Evolutionary conservation across 2,888 invertebrate genomes (phyloP).

Genomic region (Andrena praecox): DNA sequence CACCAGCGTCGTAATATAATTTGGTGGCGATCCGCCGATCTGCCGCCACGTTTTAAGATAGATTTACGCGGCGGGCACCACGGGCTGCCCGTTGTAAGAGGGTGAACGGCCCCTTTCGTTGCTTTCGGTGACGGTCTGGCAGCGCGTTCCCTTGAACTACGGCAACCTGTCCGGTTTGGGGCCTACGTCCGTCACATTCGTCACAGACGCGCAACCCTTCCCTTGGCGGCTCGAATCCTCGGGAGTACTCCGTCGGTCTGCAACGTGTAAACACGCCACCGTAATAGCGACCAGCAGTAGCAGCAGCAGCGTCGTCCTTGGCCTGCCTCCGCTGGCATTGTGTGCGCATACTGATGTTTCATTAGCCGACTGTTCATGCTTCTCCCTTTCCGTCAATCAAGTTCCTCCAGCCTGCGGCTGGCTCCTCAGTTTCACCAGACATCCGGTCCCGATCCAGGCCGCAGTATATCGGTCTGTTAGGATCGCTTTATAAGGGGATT

Average conservation of each 20-base stretch:
- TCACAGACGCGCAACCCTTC: slow-evolving; percentile 52
- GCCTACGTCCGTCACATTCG: slow-evolving; percentile 64
- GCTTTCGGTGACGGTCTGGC: slow-evolving; percentile 18
- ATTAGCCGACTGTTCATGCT: slow-evolving; percentile 82
- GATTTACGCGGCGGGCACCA: slow-evolving; percentile 21
- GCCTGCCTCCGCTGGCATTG: slow-evolving; percentile 66
- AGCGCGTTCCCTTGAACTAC: slow-evolving; percentile 34
- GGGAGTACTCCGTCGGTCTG: slow-evolving; percentile 45
- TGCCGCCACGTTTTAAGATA: slow-evolving; percentile 29
- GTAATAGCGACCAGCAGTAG: slow-evolving; percentile 75
- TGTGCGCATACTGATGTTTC: slow-evolving; percentile 83
- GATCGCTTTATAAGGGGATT: slow-evolving; percentile 79
- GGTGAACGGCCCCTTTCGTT: slow-evolving; percentile 38
- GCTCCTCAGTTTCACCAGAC: slow-evolving; percentile 69
- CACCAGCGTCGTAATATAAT: slow-evolving; percentile 53
- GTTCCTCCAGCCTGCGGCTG: slow-evolving; percentile 76
- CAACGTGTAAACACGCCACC: slow-evolving; percentile 73
- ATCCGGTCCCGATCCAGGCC: slow-evolving; percentile 46
- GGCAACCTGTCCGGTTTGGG: slow-evolving; percentile 59
- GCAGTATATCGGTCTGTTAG: slow-evolving; percentile 66
- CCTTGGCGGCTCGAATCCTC: slow-evolving; percentile 25
- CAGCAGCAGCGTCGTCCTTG: slow-evolving; percentile 15
- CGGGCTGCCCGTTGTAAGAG: background rate
- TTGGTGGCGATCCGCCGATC: slow-evolving; percentile 30
- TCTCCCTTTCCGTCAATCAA: slow-evolving; percentile 82